Conservation (phyloP, 2,113 vertebrate genomes). For the Diadophis punctatus region DNA sequence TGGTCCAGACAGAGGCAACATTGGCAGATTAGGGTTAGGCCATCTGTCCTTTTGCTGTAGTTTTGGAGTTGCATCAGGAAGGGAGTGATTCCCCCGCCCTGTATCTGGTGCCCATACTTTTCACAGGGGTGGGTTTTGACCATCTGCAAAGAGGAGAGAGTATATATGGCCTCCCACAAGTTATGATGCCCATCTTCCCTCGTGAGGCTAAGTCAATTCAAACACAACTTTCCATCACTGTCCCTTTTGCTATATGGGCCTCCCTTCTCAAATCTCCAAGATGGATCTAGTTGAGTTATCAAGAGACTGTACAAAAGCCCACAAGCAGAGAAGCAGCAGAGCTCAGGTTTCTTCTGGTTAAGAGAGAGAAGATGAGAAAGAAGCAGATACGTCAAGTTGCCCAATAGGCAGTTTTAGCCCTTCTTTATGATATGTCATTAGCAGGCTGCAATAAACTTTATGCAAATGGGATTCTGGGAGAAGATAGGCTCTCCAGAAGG, state of each 20-base stretch:
- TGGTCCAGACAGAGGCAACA: no score
- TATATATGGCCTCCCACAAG: neutral
- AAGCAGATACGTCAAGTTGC: neutral
- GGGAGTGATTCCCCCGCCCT: no score
- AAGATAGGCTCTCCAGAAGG: neutral
- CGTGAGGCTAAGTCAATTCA: neutral
- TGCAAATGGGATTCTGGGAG: neutral
- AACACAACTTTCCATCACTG: neutral
- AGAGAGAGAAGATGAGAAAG: neutral
- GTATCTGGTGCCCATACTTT: neutral
- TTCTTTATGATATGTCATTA: neutral
- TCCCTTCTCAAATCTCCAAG: neutral
- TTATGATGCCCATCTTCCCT: neutral
- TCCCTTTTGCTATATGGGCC: neutral
- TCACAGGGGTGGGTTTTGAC: neutral
- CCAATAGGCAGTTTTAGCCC: neutral
- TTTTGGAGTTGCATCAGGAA: neutral
- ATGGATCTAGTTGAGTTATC: neutral
- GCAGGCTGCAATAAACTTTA: neutral
- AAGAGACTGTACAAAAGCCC: neutral
- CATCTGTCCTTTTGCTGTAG: neutral
- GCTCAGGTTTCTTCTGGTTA: neutral
- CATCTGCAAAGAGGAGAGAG: neutral
- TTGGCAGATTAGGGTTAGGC: neutral
- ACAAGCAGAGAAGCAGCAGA: neutral